Evolutionary conservation across 1,140 invertebrate species (phyloP).

Genomic region (Brachionus plicatilis): DNA sequence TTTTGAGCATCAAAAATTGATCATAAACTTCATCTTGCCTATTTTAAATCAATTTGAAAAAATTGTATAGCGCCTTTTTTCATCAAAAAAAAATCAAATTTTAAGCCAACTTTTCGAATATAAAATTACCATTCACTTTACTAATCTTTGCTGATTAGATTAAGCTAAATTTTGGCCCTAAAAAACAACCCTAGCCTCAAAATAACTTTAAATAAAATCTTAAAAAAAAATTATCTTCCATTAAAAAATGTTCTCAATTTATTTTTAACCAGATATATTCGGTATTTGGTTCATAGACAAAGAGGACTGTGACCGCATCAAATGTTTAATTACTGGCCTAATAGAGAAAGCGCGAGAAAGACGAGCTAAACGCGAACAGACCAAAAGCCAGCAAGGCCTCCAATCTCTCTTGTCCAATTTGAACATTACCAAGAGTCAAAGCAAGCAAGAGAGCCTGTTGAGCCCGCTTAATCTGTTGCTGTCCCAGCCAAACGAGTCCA

Average conservation of each 20-base stretch:
- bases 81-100: no score
- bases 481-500: not conserved
- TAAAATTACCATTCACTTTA: no score
- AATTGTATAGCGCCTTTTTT: no score
- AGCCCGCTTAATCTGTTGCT: not conserved
- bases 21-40: no score
- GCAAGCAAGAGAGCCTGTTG: not conserved
- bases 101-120: no score
- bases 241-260: not conserved
- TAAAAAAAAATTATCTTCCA: not conserved
- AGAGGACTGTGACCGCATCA: slow-evolving; percentile 31
- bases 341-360: slow-evolving; percentile 14
- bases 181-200: no score
- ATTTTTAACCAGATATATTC: slow-evolving; percentile 13
- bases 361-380: slow-evolving; percentile 2
- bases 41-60: no score
- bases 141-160: no score
- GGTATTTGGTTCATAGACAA: slow-evolving; percentile 40
- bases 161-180: no score
- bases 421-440: not conserved
- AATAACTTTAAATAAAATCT: no score
- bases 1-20: no score
- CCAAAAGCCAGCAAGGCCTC: not conserved
- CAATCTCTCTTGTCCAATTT: slow-evolving; percentile 2
- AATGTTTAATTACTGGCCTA: not conserved